These are phyloP conservation scores for Galerucella nymphaeae DNA, from an alignment of 2,888 invertebrate species.

Conservation along the genomic window DNA sequence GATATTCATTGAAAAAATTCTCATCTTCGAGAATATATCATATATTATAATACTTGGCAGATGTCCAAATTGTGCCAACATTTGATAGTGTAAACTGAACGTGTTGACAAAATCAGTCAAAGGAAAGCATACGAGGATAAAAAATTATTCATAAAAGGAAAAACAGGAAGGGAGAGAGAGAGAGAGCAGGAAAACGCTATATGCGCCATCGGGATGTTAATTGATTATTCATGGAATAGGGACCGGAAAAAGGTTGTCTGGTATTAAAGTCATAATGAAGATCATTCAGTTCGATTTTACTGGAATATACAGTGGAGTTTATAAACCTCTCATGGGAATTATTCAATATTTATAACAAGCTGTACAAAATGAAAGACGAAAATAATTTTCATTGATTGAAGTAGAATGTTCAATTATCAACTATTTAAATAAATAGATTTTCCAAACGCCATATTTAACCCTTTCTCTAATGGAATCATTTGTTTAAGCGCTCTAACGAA, in stretches of 20 bases:
- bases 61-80: no score
- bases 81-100: background rate
- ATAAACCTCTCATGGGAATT: background rate
- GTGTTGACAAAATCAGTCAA: slow-evolving; percentile 12
- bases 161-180: slow-evolving; percentile 26
- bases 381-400: background rate
- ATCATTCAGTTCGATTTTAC: slow-evolving; percentile 30
- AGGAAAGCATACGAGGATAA: slow-evolving; percentile 22
- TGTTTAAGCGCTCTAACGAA: background rate
- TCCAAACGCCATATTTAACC: background rate
- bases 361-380: background rate
- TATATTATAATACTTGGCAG: no score
- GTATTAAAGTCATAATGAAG: slow-evolving; percentile 33
- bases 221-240: slow-evolving; percentile 28
- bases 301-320: slow-evolving; percentile 13
- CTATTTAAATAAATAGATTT: no score
- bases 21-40: no score
- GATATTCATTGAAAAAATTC: no score
- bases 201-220: slow-evolving; percentile 32
- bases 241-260: slow-evolving; percentile 33
- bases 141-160: slow-evolving; percentile 35
- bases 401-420: background rate
- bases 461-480: background rate
- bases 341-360: background rate
- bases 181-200: slow-evolving; percentile 19